Evolutionary conservation across 2,888 invertebrate genomes (phyloP).

Genomic region (Plagodis dolabraria): DNA sequence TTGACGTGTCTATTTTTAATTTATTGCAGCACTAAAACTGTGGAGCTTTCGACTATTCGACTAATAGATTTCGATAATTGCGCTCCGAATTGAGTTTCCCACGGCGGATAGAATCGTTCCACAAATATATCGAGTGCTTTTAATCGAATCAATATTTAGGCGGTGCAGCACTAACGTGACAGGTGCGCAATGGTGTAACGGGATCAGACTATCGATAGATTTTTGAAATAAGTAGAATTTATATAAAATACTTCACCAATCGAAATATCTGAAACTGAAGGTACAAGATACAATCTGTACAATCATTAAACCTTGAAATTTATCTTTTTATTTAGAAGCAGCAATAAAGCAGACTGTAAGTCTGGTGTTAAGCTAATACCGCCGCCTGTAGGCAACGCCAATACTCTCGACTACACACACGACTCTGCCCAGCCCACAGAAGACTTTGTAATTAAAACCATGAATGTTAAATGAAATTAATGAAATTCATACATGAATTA

Average conservation of each 20-base stretch:
- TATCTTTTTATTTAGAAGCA: too few relatives aligned
- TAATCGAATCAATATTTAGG: slow-evolving; percentile 64
- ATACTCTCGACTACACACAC: too few relatives aligned
- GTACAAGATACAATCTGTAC: too few relatives aligned
- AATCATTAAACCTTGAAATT: too few relatives aligned
- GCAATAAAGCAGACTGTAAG: too few relatives aligned
- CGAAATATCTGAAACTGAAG: too few relatives aligned
- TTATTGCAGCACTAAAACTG: slow-evolving; percentile 49
- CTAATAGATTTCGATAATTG: slow-evolving; percentile 64
- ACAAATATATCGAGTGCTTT: slow-evolving; percentile 59
- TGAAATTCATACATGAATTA: too few relatives aligned
- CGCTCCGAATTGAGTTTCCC: slow-evolving; percentile 60
- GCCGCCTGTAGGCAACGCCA: too few relatives aligned
- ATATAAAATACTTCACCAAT: not conserved
- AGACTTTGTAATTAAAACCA: too few relatives aligned
- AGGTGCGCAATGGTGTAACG: slow-evolving; percentile 29
- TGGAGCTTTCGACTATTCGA: slow-evolving; percentile 25
- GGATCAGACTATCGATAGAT: slow-evolving; percentile 23
- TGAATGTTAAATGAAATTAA: too few relatives aligned
- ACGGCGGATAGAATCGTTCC: slow-evolving; percentile 50
- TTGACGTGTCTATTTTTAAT: slow-evolving; percentile 56
- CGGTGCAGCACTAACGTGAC: slow-evolving; percentile 22
- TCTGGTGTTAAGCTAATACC: too few relatives aligned
- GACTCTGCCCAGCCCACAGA: too few relatives aligned
- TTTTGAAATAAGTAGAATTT: not conserved